Evolutionary conservation across 2,888 invertebrate species (phyloP), one percentile per base, ranked within the genome.

Genomic region (Leuctra nigra): DNA sequence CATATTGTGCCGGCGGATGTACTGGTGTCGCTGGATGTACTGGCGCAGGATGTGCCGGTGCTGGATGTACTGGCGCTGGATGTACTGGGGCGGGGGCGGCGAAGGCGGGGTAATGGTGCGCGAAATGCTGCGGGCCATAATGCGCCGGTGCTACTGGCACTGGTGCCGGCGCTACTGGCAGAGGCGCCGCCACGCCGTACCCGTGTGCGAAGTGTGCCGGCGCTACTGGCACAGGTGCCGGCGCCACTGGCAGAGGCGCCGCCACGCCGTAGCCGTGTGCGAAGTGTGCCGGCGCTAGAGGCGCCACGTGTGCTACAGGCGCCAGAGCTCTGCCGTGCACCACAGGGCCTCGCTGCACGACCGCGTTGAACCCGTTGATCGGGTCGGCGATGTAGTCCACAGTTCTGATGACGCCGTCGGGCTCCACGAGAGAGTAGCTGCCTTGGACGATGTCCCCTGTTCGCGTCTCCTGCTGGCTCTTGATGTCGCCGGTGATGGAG

Each of bases 301-400:
- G 9, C 6, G 39, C 39, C 13, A 25, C 33, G 7, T 25, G 46
- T 14, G 44, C 46, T 3, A 54, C 44, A 11, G 38, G 44, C 23
- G 23, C 54, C 55, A 56, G 47, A 13, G 52, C 55, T 48, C 56
- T 61, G 57, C 57, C 56, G 47, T 59, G 62, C 20, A 57, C 54
- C 20, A 60, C 57, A 35, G 64, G 64, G 22, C 64, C 63, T 53
- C 63, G 60, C 61, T 65, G 64, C 47, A 66, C 66, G 60, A 66
- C 65, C 52, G 66, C 66, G 63, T 66, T 66, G 64, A 66, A 66
- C 48, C 65, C 65, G 60, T 66, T 66, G 65, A 64, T 62, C 39
- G 66, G 65, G 61, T 66, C 66, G 36, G 66, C 66, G 55, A 64
- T 63, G 63, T 66, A 66, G 53, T 44, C 55, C 20, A 59, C 59